Evolutionary conservation across 2,888 invertebrate genomes (phyloP).

Genomic region (Enchytraeus crypticus): DNA sequence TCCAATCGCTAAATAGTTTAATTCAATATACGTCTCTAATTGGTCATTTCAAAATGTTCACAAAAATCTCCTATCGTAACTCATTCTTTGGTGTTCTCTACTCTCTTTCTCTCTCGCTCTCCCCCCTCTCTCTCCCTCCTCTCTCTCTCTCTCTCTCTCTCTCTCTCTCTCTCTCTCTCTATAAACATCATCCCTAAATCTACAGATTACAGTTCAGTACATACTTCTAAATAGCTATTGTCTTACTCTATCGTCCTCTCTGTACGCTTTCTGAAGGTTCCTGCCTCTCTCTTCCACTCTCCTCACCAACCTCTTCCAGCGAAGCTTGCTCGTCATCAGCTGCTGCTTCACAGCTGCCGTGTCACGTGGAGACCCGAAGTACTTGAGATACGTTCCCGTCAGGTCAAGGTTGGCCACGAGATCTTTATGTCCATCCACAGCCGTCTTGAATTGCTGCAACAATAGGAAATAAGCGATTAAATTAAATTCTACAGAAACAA

Average conservation of each 20-base stretch:
- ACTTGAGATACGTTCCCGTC: conserved; percentile 46
- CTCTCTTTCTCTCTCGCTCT: too few relatives aligned
- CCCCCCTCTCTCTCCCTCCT: too few relatives aligned
- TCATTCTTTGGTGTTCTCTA: too few relatives aligned
- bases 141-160: too few relatives aligned
- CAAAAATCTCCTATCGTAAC: too few relatives aligned
- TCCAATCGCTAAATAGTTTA: too few relatives aligned
- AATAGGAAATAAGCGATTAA: not conserved
- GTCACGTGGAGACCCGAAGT: conserved; percentile 47
- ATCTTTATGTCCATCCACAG: conserved; percentile 39
- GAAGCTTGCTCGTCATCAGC: conserved; percentile 41
- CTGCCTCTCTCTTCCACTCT: conserved; percentile 45
- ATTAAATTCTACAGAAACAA: not conserved
- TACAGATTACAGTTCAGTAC: too few relatives aligned
- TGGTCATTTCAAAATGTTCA: too few relatives aligned
- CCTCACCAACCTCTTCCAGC: conserved; percentile 46
- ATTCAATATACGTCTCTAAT: too few relatives aligned
- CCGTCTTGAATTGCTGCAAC: conserved; percentile 30
- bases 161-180: too few relatives aligned
- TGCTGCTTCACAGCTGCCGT: conserved; percentile 46
- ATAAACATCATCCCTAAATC: too few relatives aligned
- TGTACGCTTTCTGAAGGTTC: conserved; percentile 40
- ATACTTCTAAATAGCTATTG: too few relatives aligned
- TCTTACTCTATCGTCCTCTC: conserved; percentile 45
- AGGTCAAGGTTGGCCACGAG: conserved; percentile 42